A percentile compares a stretch with the other conserved stretches of the same genome.
phyloP scores from a whole-genome alignment of 2,888 invertebrate species.

The Dryomyza anilis region DNA sequence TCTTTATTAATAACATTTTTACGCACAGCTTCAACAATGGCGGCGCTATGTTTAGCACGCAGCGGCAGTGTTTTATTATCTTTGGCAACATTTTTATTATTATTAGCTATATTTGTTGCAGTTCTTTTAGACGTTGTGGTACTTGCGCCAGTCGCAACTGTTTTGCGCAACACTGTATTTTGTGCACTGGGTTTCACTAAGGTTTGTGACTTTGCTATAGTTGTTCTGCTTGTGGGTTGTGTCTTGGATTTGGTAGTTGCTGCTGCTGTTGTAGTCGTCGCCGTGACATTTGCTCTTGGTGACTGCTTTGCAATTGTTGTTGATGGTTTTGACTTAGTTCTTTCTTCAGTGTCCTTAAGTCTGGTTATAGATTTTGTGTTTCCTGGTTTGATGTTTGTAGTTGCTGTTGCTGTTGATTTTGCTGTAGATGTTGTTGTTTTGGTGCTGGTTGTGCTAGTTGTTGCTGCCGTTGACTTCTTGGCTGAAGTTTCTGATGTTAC shows the following conservation, averaged over 20 bases:
- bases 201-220: not conserved
- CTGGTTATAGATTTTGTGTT: not conserved
- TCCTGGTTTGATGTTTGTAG: not conserved
- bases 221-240: not conserved
- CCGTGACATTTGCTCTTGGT: not conserved
- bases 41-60: conserved; percentile 35
- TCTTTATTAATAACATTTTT: conserved; percentile 23
- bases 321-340: not conserved
- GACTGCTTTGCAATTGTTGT: not conserved
- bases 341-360: too few species aligned
- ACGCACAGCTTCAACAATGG: conserved; percentile 20
- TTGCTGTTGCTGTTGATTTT: not conserved
- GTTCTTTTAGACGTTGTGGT: conserved; percentile 1
- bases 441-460: conserved; percentile 37
- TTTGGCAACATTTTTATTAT: conserved; percentile 17
- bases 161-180: too few species aligned
- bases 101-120: conserved; percentile 29
- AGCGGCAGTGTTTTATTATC: conserved; percentile 24
- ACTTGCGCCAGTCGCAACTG: conserved; percentile 31
- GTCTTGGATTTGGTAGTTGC: conserved; percentile 2
- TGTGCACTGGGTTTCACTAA: too few species aligned
- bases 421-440: conserved; percentile 2
- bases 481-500: not conserved
- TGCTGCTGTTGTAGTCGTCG: not conserved
- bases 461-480: not conserved